These are phyloP conservation scores for Matsumyia berberina DNA, from an alignment of 2,888 invertebrate species.

Conservation along the genomic window DNA sequence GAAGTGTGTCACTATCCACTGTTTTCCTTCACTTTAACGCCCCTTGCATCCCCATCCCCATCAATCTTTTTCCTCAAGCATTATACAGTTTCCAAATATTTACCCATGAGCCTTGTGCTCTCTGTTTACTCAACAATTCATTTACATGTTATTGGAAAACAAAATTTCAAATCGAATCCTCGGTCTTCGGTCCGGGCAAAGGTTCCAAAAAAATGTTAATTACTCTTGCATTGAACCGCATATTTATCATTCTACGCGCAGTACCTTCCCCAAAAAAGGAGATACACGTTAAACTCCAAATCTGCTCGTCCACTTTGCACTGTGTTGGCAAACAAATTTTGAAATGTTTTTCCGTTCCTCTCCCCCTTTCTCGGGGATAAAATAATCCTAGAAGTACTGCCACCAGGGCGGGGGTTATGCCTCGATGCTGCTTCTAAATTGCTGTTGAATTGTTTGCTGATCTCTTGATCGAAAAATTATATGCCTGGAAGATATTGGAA, in stretches of 20 bases:
- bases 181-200: background rate
- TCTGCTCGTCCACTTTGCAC: conserved; percentile 66
- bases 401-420: background rate
- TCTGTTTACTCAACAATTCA: conserved; percentile 59
- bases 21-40: background rate
- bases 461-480: conserved; percentile 82
- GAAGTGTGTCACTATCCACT: background rate
- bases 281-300: conserved; percentile 62
- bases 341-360: conserved; percentile 59
- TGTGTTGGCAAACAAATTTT: conserved; percentile 74
- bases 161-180: conserved; percentile 45
- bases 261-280: conserved; percentile 34
- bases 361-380: conserved; percentile 3
- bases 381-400: conserved; percentile 42
- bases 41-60: no score
- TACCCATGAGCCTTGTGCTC: conserved; percentile 59
- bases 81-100: conserved; percentile 57
- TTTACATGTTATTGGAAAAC: conserved; percentile 71
- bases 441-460: conserved; percentile 80
- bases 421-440: conserved; percentile 70
- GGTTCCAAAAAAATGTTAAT: conserved; percentile 66
- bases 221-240: conserved; percentile 68
- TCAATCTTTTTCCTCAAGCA: conserved; percentile 12
- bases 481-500: conserved; percentile 80
- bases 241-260: conserved; percentile 28